phyloP scores from a whole-genome alignment of 2,888 invertebrate species.

The Eupeodes luniger region DNA sequence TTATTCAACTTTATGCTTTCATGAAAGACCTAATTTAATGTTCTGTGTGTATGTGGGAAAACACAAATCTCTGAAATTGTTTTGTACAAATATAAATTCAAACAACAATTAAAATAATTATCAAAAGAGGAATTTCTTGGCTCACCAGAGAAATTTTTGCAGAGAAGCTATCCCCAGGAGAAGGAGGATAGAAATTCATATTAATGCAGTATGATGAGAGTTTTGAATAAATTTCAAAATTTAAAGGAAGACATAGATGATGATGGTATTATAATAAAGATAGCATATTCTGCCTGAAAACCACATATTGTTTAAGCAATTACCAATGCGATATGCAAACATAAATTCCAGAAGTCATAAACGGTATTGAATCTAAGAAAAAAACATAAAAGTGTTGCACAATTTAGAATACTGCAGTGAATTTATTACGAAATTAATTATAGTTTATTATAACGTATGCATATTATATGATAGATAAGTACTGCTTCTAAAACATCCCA shows the following conservation, averaged over 20 bases:
- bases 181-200: neutral
- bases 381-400: too few species aligned
- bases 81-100: constrained; percentile 1
- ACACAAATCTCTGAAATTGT: constrained; percentile 16
- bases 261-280: neutral
- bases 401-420: too few species aligned
- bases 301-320: neutral
- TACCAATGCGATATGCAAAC: neutral
- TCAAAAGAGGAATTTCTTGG: neutral
- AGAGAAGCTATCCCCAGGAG: neutral
- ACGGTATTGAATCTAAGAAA: neutral
- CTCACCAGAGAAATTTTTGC: constrained; percentile 10
- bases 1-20: constrained; percentile 1
- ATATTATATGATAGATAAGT: too few species aligned
- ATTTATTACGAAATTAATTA: too few species aligned
- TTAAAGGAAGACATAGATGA: neutral
- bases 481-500: too few species aligned
- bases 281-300: neutral
- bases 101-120: constrained; percentile 17
- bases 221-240: neutral
- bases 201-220: neutral
- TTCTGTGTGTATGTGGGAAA: neutral
- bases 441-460: too few species aligned
- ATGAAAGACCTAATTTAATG: constrained; percentile 3
- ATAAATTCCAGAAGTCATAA: neutral